phyloP scores from a whole-genome alignment of 2,113 vertebrate species.

The Ctenomys sociabilis region DNA sequence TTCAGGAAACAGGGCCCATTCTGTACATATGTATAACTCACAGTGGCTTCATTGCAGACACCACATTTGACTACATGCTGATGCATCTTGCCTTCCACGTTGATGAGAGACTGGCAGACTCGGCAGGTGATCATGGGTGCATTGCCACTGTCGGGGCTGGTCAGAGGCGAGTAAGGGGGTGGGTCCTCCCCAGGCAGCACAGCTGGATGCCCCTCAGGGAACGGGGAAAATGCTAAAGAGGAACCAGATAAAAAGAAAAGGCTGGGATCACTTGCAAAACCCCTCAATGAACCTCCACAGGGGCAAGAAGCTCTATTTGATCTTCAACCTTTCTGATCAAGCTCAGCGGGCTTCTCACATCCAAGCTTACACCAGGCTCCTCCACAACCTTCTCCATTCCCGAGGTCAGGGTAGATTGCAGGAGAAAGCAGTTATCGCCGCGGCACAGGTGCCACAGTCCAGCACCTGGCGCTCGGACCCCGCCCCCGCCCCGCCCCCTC shows the following conservation, averaged over 20 bases:
- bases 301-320: neutral
- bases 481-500: conserved; percentile 46
- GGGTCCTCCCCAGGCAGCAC: conserved; percentile 93
- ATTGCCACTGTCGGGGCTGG: conserved; percentile 93
- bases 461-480: conserved; percentile 28
- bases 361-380: neutral
- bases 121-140: conserved; percentile 93
- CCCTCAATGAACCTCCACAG: neutral
- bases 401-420: neutral
- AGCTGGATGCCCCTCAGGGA: conserved; percentile 89
- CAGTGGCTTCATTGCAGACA: conserved; percentile 95
- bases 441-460: neutral
- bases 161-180: conserved; percentile 93
- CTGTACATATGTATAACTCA: conserved; percentile 76
- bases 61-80: conserved; percentile 96
- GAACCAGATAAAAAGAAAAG: conserved; percentile 42
- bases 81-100: conserved; percentile 96
- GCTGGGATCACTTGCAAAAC: conserved; percentile 11
- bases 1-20: conserved; percentile 47
- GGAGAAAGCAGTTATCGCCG: neutral
- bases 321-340: neutral
- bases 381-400: neutral
- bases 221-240: conserved; percentile 89
- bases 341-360: neutral
- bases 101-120: conserved; percentile 95